phyloP scores from a whole-genome alignment of 1,140 invertebrate genomes.

The Drosophila seguyi region DNA sequence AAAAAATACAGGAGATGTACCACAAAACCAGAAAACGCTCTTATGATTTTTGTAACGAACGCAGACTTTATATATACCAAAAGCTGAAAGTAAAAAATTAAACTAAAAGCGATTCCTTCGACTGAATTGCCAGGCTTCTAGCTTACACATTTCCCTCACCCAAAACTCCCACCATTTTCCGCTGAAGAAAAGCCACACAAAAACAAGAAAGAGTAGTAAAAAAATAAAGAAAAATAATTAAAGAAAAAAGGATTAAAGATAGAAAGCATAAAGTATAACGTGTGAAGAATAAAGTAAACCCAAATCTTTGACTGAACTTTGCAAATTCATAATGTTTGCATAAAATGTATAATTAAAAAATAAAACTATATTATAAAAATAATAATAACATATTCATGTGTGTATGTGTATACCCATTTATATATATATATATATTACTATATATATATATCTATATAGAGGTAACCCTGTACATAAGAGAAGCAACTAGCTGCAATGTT shows the following conservation, averaged over 20 bases:
- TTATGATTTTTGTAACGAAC: conserved; percentile 79
- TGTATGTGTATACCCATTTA: not conserved
- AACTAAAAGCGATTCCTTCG: conserved; percentile 20
- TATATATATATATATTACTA: conserved; percentile 24
- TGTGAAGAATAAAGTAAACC: conserved; percentile 14
- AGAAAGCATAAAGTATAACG: not conserved
- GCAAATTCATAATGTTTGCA: conserved; percentile 53
- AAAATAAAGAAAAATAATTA: conserved; percentile 2
- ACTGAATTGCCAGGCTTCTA: conserved; percentile 43
- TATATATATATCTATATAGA: conserved; percentile 25
- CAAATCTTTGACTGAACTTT: conserved; percentile 69
- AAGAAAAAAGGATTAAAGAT: not conserved
- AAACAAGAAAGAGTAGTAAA: conserved; percentile 3
- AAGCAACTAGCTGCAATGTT: conserved; percentile 20
- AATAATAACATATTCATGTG: conserved; percentile 12
- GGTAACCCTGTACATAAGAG: conserved; percentile 26
- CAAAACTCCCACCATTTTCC: not conserved
- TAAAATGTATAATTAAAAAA: conserved; percentile 54
- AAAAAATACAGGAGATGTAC: conserved; percentile 20
- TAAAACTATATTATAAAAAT: conserved; percentile 14
- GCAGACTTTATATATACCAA: conserved; percentile 26
- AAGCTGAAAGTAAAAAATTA: conserved; percentile 29
- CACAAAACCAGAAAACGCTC: conserved; percentile 69
- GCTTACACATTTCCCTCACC: not conserved
- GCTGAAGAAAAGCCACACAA: not conserved